Evolutionary conservation across 64 coral and sea anemone species (phyloP).

Genomic region (Montipora efflorescens): DNA sequence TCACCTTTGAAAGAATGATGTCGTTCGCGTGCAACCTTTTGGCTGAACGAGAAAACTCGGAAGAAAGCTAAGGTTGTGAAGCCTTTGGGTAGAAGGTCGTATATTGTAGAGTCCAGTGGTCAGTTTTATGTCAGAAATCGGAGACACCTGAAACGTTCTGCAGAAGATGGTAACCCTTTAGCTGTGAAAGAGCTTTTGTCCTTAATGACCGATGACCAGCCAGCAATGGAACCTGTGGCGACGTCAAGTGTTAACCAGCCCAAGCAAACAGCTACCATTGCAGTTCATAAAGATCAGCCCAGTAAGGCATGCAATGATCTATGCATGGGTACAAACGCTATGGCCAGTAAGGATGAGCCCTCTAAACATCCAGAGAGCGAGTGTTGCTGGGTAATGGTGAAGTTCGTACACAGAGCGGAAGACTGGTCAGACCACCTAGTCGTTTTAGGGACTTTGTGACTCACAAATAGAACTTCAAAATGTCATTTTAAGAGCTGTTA

Average conservation of each 20-base stretch:
- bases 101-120: background rate
- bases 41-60: background rate
- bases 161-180: background rate
- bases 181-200: background rate
- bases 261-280: no score
- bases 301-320: no score
- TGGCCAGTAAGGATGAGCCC: background rate
- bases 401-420: background rate
- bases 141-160: constrained; percentile 4
- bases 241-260: no score
- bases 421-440: background rate
- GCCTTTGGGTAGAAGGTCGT: background rate
- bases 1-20: background rate
- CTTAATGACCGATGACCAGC: no score
- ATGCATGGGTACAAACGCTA: no score
- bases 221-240: no score
- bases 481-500: background rate
- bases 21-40: background rate
- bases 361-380: background rate
- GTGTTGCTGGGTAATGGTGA: background rate
- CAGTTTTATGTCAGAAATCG: constrained; percentile 12
- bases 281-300: no score
- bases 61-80: background rate
- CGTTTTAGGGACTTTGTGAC: background rate
- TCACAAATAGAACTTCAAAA: no score